Evolutionary conservation across 2,888 invertebrate genomes (phyloP).

Genomic region (Pherbina coryleti): DNA sequence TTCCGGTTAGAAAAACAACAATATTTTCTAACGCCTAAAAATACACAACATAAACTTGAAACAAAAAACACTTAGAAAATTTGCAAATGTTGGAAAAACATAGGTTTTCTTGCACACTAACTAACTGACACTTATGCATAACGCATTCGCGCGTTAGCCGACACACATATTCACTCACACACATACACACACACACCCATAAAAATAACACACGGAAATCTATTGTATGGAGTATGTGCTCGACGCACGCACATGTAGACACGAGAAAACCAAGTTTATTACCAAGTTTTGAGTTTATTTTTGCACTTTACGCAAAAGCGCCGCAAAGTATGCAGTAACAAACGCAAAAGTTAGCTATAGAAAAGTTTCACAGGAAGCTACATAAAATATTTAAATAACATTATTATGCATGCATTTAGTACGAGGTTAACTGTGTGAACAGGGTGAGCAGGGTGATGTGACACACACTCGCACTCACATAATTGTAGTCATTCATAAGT

Average conservation of each 20-base stretch:
- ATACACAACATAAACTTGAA: conserved; percentile 2
- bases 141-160: conserved; percentile 11
- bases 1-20: not conserved
- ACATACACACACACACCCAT: not conserved
- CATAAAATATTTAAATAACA: conserved; percentile 27
- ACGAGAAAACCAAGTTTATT: not conserved
- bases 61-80: not conserved
- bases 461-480: not conserved
- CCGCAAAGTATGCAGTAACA: conserved; percentile 8
- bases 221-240: no score
- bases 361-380: not conserved
- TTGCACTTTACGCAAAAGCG: not conserved
- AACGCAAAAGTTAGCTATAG: not conserved
- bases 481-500: not conserved
- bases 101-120: conserved; percentile 14
- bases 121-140: conserved; percentile 4
- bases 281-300: not conserved
- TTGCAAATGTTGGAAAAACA: conserved; percentile 16
- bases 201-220: no score
- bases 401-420: conserved; percentile 38
- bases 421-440: conserved; percentile 23
- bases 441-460: not conserved
- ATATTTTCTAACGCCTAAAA: not conserved
- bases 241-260: not conserved
- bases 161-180: not conserved